Percentiles rank a stretch among this genome's conserved stretches.
Conservation (phyloP, 2,797 vertebrate genomes). For the Poliocrania exsul region DNA sequence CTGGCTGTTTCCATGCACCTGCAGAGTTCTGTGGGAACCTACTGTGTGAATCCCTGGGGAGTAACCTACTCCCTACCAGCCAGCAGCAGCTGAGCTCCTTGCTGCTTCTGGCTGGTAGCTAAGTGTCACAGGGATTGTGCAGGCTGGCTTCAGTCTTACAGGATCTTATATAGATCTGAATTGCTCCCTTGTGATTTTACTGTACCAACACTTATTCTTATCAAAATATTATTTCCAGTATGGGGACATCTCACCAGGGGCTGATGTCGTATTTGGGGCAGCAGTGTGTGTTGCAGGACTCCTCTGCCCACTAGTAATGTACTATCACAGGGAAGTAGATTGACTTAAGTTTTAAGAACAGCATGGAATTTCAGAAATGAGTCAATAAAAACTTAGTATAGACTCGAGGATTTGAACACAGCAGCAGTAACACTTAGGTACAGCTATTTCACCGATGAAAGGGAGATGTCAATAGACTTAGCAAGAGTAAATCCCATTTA, state of each 20-base stretch:
- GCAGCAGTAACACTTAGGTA: background rate
- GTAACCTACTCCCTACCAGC: too few species aligned
- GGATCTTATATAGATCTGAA: too few species aligned
- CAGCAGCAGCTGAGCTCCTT: too few species aligned
- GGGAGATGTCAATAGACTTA: background rate
- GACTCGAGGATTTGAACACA: background rate
- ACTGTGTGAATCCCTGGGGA: too few species aligned
- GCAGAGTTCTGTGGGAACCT: too few species aligned
- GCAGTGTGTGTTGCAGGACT: background rate
- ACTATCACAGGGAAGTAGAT: background rate
- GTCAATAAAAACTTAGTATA: background rate
- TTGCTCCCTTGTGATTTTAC: too few species aligned
- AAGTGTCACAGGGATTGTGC: too few species aligned
- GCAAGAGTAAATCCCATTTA: background rate
- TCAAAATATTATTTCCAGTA: background rate
- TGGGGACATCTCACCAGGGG: fast-evolving
- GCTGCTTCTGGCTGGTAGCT: too few species aligned
- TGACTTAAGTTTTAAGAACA: background rate
- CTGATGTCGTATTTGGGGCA: background rate
- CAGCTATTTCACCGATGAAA: background rate
- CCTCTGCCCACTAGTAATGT: background rate
- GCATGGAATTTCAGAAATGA: background rate
- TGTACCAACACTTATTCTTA: background rate
- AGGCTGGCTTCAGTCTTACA: too few species aligned
- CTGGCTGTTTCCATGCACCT: too few species aligned